Conservation (phyloP, 2,888 invertebrate species). For the Thyatira batis region DNA sequence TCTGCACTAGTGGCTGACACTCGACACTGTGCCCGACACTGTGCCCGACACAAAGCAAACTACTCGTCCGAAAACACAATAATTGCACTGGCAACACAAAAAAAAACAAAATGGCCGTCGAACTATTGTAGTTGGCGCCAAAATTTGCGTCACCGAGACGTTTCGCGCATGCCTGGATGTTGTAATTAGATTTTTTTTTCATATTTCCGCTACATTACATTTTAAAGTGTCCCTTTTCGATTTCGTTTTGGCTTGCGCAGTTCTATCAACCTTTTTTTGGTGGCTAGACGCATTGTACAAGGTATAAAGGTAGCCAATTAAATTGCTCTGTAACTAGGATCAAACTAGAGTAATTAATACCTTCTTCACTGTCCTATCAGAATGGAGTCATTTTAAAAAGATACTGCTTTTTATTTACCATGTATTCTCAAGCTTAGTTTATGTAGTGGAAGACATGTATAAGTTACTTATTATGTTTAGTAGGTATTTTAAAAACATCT, state of each 20-base stretch:
- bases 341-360: too few species aligned
- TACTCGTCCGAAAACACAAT: slow-evolving; percentile 6
- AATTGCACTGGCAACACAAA: slow-evolving; percentile 20
- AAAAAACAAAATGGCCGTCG: slow-evolving; percentile 23
- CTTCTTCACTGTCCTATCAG: too few species aligned
- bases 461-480: too few species aligned
- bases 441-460: too few species aligned
- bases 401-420: too few species aligned
- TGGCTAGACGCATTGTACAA: neutral
- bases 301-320: too few species aligned
- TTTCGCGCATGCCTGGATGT: slow-evolving; percentile 19
- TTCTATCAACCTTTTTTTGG: neutral
- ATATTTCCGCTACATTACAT: neutral
- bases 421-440: too few species aligned
- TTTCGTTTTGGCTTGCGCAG: neutral
- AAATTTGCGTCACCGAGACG: slow-evolving; percentile 26
- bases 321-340: too few species aligned
- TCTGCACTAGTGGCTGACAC: slow-evolving; percentile 7
- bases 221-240: neutral
- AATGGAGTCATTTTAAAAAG: too few species aligned
- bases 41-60: slow-evolving; percentile 1
- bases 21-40: slow-evolving; percentile 2
- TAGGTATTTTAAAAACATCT: too few species aligned
- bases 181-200: slow-evolving; percentile 9
- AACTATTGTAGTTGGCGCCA: slow-evolving; percentile 33